A percentile compares a stretch with the other conserved stretches of the same genome.
Conservation (phyloP, 2,888 invertebrate genomes). For the Hirudinaria manillensis region DNA sequence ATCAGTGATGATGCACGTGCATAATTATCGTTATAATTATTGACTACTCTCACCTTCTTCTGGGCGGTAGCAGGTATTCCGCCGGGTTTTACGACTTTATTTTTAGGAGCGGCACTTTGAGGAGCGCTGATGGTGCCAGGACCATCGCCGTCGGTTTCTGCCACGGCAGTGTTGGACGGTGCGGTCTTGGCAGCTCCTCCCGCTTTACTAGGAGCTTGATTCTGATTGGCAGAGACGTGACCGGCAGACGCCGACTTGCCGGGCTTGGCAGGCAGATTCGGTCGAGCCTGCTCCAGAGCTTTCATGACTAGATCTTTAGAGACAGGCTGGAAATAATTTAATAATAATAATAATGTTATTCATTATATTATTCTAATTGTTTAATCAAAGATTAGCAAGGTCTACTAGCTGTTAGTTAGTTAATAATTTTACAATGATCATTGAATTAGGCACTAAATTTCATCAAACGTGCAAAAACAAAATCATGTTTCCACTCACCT, state of each 20-base stretch:
- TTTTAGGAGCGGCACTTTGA: neutral
- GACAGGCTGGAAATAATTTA: conserved; percentile 50
- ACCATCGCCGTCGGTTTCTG: neutral
- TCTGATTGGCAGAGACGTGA: conserved; percentile 36
- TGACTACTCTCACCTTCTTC: neutral
- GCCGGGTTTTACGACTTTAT: neutral
- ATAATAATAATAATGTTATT: neutral
- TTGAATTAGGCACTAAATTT: neutral
- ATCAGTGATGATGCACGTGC: neutral
- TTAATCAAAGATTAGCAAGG: too few species aligned
- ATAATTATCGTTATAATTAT: too few species aligned
- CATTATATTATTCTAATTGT: too few species aligned
- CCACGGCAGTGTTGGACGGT: conserved; percentile 3
- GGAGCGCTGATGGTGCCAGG: neutral
- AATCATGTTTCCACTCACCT: conserved; percentile 27
- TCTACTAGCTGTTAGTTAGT: too few species aligned
- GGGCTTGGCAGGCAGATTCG: conserved; percentile 71
- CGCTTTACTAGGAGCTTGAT: conserved; percentile 31
- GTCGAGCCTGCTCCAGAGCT: conserved; percentile 76
- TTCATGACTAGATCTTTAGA: conserved; percentile 63
- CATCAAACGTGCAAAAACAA: too few species aligned
- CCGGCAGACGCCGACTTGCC: conserved; percentile 42
- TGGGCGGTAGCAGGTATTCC: conserved; percentile 2
- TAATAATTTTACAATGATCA: too few species aligned
- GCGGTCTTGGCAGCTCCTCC: conserved; percentile 15